These are phyloP conservation scores for Ploceus nigricollis DNA, from an alignment of 2,113 vertebrate species.

Conservation along the genomic window DNA sequence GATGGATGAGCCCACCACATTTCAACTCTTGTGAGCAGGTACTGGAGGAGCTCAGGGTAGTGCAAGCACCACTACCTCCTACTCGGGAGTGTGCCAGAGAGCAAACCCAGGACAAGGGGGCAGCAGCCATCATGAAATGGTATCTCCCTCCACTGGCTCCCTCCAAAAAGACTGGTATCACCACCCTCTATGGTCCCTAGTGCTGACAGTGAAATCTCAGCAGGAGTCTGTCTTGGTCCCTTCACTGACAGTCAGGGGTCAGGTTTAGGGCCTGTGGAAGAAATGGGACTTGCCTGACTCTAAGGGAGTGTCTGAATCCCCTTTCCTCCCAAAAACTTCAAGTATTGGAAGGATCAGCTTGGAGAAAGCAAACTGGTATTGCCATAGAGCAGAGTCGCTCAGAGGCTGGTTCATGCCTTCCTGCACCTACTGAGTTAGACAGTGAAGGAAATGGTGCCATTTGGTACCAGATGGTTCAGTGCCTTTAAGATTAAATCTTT, in stretches of 20 bases:
- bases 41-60: not conserved
- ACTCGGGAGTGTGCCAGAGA: not conserved
- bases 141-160: not conserved
- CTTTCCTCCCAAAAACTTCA: not conserved
- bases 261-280: not conserved
- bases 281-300: not conserved
- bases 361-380: not conserved
- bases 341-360: not conserved
- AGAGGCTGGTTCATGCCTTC: not conserved
- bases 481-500: not conserved
- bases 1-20: not conserved
- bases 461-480: not conserved
- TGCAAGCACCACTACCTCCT: not conserved
- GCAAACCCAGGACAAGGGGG: not conserved
- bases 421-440: not conserved
- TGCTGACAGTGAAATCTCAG: not conserved
- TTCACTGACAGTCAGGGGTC: not conserved
- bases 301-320: not conserved
- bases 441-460: not conserved
- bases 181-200: not conserved
- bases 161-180: not conserved
- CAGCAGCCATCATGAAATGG: not conserved
- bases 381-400: not conserved
- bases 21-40: rapidly evolving
- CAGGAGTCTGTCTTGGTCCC: not conserved